Percentiles rank a stretch among this genome's conserved stretches.
These are phyloP conservation scores for Eulithis testata DNA, from an alignment of 2,888 invertebrate genomes.

Conservation along the genomic window DNA sequence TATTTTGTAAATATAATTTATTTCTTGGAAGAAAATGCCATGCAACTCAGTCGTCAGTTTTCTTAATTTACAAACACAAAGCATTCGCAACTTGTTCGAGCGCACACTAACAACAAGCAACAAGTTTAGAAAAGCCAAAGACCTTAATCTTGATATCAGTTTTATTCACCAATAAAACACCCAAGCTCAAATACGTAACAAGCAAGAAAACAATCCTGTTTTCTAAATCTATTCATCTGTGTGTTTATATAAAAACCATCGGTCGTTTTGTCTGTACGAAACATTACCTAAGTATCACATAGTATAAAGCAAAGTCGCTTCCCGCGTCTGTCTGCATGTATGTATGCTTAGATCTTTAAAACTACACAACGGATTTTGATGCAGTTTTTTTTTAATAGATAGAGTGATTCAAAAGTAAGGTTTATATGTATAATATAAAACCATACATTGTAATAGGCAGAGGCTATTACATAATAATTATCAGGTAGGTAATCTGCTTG, in stretches of 20 bases:
- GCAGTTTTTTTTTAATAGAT: too few relatives aligned
- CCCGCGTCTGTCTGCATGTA: too few relatives aligned
- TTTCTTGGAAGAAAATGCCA: neutral
- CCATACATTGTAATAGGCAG: too few relatives aligned
- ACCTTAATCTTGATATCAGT: conserved; percentile 36
- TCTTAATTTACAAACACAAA: conserved; percentile 9
- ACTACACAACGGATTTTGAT: too few relatives aligned
- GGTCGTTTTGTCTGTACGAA: conserved; percentile 18
- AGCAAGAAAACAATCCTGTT: conserved; percentile 48
- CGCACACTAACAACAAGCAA: conserved; percentile 28
- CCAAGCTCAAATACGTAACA: conserved; percentile 41
- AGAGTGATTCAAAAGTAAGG: too few relatives aligned
- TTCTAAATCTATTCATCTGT: conserved; percentile 42
- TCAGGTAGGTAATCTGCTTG: too few relatives aligned
- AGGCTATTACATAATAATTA: too few relatives aligned
- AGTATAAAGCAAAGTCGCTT: too few relatives aligned
- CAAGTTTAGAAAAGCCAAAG: conserved; percentile 31
- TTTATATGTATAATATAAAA: too few relatives aligned
- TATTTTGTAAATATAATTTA: too few relatives aligned
- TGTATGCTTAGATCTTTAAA: too few relatives aligned
- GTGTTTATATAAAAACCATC: conserved; percentile 19
- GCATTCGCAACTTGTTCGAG: conserved; percentile 19
- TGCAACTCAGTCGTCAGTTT: neutral
- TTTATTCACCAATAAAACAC: conserved; percentile 42
- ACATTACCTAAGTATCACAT: neutral